Conservation (phyloP, 2,113 vertebrate species). For the Salvelinus sp. region DNA sequence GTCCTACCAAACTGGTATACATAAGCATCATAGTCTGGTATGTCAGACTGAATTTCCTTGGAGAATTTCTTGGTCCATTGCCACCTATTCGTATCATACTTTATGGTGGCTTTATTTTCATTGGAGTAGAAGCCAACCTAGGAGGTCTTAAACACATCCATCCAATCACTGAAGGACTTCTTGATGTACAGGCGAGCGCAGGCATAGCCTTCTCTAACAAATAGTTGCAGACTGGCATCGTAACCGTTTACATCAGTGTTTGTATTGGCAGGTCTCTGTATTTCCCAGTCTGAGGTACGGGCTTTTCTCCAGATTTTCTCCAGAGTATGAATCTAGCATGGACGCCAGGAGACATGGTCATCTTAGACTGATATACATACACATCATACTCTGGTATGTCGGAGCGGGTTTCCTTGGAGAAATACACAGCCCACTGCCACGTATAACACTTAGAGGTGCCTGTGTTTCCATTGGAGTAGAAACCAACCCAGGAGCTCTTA, state of each 20-base stretch:
- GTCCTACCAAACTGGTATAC: slow-evolving; percentile 44
- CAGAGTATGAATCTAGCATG: too few species aligned
- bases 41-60: neutral
- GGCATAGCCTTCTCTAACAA: slow-evolving; percentile 42
- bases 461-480: slow-evolving; percentile 35
- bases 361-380: slow-evolving; percentile 45
- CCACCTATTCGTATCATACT: too few species aligned
- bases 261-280: too few species aligned
- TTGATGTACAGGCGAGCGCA: slow-evolving; percentile 47
- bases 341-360: neutral
- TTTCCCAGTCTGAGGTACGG: too few species aligned
- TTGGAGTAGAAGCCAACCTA: slow-evolving; percentile 56
- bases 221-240: slow-evolving; percentile 36
- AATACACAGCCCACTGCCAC: slow-evolving; percentile 56
- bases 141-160: slow-evolving; percentile 12
- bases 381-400: neutral
- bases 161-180: slow-evolving; percentile 33
- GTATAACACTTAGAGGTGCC: slow-evolving; percentile 25
- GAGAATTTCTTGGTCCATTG: neutral
- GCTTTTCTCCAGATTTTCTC: too few species aligned
- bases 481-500: slow-evolving; percentile 47
- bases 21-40: neutral
- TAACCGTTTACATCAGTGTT: neutral
- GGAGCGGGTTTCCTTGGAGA: slow-evolving; percentile 7
- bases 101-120: neutral